These are phyloP conservation scores for Pantherophis guttatus DNA, from an alignment of 2,113 vertebrate genomes.

Conservation along the genomic window DNA sequence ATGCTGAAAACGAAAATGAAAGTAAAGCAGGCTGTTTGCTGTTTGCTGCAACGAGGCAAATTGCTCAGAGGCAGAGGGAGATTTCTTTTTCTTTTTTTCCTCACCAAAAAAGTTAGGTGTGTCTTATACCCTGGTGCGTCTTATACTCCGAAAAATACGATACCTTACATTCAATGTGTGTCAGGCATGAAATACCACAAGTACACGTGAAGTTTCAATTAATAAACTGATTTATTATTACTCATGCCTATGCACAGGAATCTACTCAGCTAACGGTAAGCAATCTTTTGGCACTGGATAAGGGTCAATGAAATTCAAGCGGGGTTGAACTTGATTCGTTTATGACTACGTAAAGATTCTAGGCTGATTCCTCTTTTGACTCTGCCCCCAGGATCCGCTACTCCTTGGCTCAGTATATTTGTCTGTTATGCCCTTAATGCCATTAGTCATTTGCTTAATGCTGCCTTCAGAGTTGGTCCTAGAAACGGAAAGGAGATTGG, in stretches of 20 bases:
- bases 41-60: no score
- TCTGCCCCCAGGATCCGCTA: background rate
- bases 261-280: no score
- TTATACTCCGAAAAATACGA: no score
- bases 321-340: background rate
- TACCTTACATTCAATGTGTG: constrained; percentile 91
- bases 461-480: constrained; percentile 90
- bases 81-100: no score
- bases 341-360: background rate
- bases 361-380: background rate
- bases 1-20: no score
- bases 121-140: no score
- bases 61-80: no score
- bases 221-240: background rate
- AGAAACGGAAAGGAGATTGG: constrained; percentile 76
- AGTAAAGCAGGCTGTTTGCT: no score
- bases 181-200: background rate
- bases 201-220: background rate
- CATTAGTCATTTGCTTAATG: constrained; percentile 98
- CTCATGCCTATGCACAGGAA: no score
- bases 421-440: constrained; percentile 97
- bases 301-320: no score
- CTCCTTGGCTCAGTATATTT: constrained; percentile 92
- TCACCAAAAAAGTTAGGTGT: no score
- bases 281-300: no score